Conservation (phyloP, 2,113 vertebrate species). For the Hydrolagus affinis region DNA sequence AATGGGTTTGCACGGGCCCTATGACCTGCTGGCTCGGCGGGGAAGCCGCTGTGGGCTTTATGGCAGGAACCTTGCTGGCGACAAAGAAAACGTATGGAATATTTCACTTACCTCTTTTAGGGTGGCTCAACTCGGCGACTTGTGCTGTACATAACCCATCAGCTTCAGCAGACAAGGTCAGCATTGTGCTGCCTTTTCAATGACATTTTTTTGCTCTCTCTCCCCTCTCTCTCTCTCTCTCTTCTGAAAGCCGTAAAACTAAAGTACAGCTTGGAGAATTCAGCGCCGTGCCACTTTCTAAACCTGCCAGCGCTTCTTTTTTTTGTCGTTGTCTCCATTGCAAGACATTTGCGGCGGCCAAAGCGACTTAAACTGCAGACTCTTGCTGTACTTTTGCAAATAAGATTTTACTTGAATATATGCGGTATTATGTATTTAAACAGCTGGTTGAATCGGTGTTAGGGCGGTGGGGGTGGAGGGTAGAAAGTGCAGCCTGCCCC, state of each 20-base stretch:
- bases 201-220: neutral
- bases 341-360: neutral
- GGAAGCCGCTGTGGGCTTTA: conserved; percentile 41
- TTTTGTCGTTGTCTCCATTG: too few relatives aligned
- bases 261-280: neutral
- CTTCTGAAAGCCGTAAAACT: neutral
- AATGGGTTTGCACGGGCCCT: conserved; percentile 37
- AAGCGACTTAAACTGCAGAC: neutral
- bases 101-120: conserved; percentile 42
- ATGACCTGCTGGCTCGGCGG: conserved; percentile 48
- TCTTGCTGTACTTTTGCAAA: too few relatives aligned
- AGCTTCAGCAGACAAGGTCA: conserved; percentile 21
- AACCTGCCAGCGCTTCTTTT: too few relatives aligned
- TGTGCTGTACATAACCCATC: conserved; percentile 26
- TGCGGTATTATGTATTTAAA: too few relatives aligned
- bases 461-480: too few relatives aligned
- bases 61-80: conserved; percentile 46
- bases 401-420: too few relatives aligned
- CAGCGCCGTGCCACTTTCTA: neutral
- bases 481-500: too few relatives aligned
- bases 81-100: conserved; percentile 53
- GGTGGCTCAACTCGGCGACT: conserved; percentile 13
- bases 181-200: conserved; percentile 33
- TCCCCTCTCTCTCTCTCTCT: neutral
- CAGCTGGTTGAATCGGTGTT: too few relatives aligned